Conservation (phyloP, 2,113 vertebrate species). For the Beaufortia kweichowensis region DNA sequence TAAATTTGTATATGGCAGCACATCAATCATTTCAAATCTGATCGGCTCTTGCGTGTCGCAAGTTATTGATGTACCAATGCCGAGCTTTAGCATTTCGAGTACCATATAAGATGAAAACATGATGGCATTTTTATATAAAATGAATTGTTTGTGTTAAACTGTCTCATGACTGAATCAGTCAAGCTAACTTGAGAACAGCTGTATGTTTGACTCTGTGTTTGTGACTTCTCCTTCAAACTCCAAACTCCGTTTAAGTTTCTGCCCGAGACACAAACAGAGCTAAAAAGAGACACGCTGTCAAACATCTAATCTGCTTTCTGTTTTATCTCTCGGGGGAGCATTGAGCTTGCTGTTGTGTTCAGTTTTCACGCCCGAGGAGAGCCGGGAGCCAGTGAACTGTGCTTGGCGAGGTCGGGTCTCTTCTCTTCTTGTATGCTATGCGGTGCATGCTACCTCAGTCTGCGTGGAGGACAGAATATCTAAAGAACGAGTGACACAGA, state of each 20-base stretch:
- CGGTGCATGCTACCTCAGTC: constrained; percentile 14
- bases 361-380: constrained; percentile 56
- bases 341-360: constrained; percentile 57
- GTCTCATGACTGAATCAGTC: constrained; percentile 10
- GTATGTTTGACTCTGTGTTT: neutral
- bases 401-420: constrained; percentile 55
- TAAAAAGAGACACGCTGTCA: constrained; percentile 56
- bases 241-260: neutral
- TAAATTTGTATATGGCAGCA: too few species aligned
- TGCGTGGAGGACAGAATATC: constrained; percentile 18
- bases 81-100: too few species aligned
- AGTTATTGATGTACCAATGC: too few species aligned
- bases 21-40: too few species aligned
- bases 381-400: constrained; percentile 50
- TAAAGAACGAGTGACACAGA: neutral
- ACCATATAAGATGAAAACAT: too few species aligned
- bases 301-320: constrained; percentile 58
- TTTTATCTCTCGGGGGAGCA: constrained; percentile 58
- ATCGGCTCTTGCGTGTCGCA: too few species aligned
- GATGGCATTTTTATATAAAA: too few species aligned
- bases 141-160: too few species aligned
- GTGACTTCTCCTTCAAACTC: constrained; percentile 10
- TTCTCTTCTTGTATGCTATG: constrained; percentile 38
- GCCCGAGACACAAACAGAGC: constrained; percentile 32
- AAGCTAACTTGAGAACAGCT: neutral